Conservation (phyloP, 1,140 invertebrate genomes). For the Platyscapa corneri region DNA sequence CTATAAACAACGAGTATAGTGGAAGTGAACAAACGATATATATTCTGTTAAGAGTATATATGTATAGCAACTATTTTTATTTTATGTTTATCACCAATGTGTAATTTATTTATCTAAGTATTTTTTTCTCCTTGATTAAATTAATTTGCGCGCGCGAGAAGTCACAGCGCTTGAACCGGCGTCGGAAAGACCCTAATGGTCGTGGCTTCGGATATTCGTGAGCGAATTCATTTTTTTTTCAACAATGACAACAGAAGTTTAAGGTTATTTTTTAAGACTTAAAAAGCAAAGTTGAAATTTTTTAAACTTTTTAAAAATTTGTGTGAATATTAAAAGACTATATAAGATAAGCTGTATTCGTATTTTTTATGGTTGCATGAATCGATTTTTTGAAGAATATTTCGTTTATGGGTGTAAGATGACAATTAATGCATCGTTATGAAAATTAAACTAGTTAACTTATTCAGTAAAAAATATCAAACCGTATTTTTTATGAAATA, state of each 20-base stretch:
- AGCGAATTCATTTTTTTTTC: slow-evolving; percentile 33
- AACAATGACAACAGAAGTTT: slow-evolving; percentile 40
- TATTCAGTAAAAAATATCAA: not conserved
- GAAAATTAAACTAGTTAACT: not conserved
- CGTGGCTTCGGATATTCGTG: not conserved
- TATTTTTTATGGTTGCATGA: not conserved
- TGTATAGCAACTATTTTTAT: not conserved
- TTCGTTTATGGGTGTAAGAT: not conserved
- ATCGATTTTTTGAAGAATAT: not conserved
- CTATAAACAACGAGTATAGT: slow-evolving; percentile 30
- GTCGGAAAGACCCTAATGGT: not conserved
- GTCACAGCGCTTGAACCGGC: not conserved
- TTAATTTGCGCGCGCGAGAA: not conserved
- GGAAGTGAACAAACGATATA: not conserved
- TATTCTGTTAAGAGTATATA: not conserved
- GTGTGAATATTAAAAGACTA: not conserved
- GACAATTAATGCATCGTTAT: not conserved
- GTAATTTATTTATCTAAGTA: not conserved
- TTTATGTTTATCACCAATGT: not conserved
- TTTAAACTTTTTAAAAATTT: not conserved
- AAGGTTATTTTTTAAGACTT: slow-evolving; percentile 42
- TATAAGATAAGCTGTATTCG: not conserved
- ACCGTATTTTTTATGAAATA: no score
- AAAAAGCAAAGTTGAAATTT: not conserved
- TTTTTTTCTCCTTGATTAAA: not conserved